phyloP scores from a whole-genome alignment of 2,888 invertebrate genomes.

The Eumacrocentrus americanus region DNA sequence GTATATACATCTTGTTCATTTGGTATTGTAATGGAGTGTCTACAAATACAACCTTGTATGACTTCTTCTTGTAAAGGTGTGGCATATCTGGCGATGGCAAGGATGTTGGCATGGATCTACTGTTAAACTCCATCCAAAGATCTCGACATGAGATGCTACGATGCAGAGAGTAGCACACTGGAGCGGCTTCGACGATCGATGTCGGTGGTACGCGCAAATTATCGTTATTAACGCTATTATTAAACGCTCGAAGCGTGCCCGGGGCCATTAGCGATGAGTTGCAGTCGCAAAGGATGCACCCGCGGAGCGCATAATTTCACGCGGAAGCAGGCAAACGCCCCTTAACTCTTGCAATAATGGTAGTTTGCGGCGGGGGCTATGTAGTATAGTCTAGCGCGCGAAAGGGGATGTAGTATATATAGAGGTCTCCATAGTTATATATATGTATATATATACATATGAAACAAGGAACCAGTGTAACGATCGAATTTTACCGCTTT shows the following conservation, averaged over 20 bases:
- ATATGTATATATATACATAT: no score
- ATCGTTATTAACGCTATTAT: constrained; percentile 40
- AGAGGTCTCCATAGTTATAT: no score
- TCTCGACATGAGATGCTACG: not conserved
- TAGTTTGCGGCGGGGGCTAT: constrained; percentile 37
- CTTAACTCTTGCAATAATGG: constrained; percentile 40
- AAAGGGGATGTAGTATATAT: no score
- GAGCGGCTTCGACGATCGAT: constrained; percentile 14
- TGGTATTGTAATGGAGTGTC: no score
- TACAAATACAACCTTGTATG: not conserved
- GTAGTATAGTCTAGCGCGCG: no score
- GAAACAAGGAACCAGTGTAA: no score
- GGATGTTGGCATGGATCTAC: no score
- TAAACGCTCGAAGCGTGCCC: constrained; percentile 42
- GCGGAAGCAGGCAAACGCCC: constrained; percentile 38
- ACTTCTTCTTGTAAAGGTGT: not conserved
- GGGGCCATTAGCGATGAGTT: constrained; percentile 39
- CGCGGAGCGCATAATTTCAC: constrained; percentile 38
- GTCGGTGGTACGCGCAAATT: constrained; percentile 33
- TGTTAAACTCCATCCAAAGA: not conserved
- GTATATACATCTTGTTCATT: no score
- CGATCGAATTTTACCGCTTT: no score
- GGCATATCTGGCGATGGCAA: not conserved
- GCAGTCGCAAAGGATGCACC: constrained; percentile 35
- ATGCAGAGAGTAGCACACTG: no score